Conservation (phyloP, 2,797 vertebrate species). For the Okamejei kenojei region DNA sequence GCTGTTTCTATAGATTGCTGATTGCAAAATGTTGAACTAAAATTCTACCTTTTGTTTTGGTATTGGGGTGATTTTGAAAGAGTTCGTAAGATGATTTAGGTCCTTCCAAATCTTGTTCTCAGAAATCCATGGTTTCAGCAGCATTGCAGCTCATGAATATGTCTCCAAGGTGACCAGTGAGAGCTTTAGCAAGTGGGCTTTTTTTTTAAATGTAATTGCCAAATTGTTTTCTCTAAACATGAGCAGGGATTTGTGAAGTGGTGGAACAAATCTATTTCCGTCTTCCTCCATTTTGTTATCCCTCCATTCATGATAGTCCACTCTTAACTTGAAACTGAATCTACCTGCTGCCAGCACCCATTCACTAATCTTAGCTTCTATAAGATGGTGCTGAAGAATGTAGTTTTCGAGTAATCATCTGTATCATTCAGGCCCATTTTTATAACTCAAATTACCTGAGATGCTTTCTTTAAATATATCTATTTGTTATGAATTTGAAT, state of each 20-base stretch:
- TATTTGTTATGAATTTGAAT: not conserved
- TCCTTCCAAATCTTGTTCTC: not conserved
- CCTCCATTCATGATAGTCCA: not conserved
- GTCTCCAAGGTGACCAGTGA: not conserved
- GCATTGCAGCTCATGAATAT: not conserved
- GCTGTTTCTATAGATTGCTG: not conserved
- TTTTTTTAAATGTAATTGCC: not conserved
- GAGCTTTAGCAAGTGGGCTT: not conserved
- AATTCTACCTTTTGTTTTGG: not conserved
- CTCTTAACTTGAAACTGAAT: not conserved
- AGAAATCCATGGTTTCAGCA: not conserved
- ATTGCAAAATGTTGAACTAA: not conserved
- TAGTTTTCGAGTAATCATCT: not conserved
- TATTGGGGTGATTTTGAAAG: not conserved
- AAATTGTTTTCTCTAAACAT: not conserved
- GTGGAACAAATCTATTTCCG: not conserved
- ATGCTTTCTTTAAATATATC: not conserved
- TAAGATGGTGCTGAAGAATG: not conserved
- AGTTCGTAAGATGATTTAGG: not conserved
- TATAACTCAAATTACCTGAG: not conserved
- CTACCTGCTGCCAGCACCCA: not conserved
- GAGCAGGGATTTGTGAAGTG: not conserved
- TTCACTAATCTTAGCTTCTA: not conserved
- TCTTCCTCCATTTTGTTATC: not conserved
- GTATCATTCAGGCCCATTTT: not conserved